Base-by-base conservation (phyloP, 2,797 vertebrate species). In the Periparus ater region DNA sequence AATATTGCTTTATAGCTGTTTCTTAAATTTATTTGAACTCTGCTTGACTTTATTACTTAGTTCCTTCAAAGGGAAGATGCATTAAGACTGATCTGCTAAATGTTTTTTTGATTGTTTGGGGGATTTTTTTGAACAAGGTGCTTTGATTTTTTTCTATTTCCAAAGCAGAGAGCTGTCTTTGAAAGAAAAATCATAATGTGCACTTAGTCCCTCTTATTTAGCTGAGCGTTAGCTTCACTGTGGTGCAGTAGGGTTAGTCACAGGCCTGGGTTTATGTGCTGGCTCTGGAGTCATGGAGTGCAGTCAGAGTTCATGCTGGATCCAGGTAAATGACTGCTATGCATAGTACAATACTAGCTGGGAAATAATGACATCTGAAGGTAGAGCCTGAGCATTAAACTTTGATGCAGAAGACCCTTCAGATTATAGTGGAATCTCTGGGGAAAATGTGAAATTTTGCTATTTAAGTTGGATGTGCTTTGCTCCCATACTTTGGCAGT, bases 201-300 rank as follows among this genome's bases (percentile, higher is more conserved):
- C 23, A 21, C 62, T 51, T 44, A 83, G n/a, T 51, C 22, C 11
- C 5, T 54, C 2, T 12, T 68, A 10, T 4, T 79, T 47, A 61
- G 42, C 62, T 21, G 13, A 62, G 12, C 0, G 1, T 58, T 32
- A 57, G 17, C 17, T 58, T 72, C 36, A 3, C 50, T 3, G 1
- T 74, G 53, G 12, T 55, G 20, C 0, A 1, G 15, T 7, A 15
- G 38, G 19, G 18, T 45, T 88, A 45, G 42, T 54, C 26, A 10
- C 17, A 54, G 55, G 58, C 42, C 76, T 71, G 25, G 23, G 9
- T 50, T 82, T 58, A 1, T 48, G 29, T 71, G 45, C 54, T 75
- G 44, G 22, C 30, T 72, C 55, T 29, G 29, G 72, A 25, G 48
- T 91, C 70, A 29, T 7, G 3, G 29, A 63, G 18, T 29, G 48